These are phyloP conservation scores for Spodoptera littoralis DNA, from an alignment of 2,888 invertebrate genomes.

Conservation along the genomic window DNA sequence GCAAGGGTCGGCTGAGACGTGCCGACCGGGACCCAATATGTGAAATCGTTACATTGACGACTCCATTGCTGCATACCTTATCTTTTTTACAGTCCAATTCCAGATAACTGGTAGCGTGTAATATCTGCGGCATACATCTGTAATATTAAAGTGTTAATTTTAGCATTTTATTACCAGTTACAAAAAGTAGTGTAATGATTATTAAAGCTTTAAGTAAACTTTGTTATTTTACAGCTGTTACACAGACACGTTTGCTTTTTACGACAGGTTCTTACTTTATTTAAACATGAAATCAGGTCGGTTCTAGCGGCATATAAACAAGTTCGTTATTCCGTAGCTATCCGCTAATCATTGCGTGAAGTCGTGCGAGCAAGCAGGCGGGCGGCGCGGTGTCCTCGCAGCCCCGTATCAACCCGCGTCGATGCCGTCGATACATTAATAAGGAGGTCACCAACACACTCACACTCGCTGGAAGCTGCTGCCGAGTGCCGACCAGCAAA, in stretches of 20 bases:
- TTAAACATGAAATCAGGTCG: slow-evolving; percentile 44
- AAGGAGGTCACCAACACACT: slow-evolving; percentile 51
- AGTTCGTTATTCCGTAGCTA: slow-evolving; percentile 40
- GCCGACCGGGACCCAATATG: slow-evolving; percentile 76
- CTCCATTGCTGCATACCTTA: slow-evolving; percentile 75
- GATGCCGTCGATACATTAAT: slow-evolving; percentile 59
- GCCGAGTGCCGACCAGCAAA: slow-evolving; percentile 45
- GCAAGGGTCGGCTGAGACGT: slow-evolving; percentile 73
- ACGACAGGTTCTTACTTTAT: slow-evolving; percentile 38
- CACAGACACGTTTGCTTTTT: slow-evolving; percentile 45
- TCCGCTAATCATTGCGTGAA: slow-evolving; percentile 44
- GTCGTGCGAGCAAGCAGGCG: slow-evolving; percentile 21
- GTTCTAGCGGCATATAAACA: slow-evolving; percentile 26
- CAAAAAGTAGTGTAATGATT: slow-evolving; percentile 31
- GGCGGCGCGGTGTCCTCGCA: slow-evolving; percentile 19
- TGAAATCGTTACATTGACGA: slow-evolving; percentile 78
- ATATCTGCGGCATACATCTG: slow-evolving; percentile 50
- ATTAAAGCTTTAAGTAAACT: slow-evolving; percentile 35
- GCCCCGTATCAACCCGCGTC: slow-evolving; percentile 18
- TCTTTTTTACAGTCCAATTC: slow-evolving; percentile 74
- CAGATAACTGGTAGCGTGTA: slow-evolving; percentile 63
- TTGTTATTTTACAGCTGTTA: slow-evolving; percentile 32
- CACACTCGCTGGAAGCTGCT: slow-evolving; percentile 40
- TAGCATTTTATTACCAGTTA: slow-evolving; percentile 44
- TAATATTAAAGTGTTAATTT: slow-evolving; percentile 53